Conservation (phyloP, 2,797 vertebrate species). For the Halcyon smyrnensis region DNA sequence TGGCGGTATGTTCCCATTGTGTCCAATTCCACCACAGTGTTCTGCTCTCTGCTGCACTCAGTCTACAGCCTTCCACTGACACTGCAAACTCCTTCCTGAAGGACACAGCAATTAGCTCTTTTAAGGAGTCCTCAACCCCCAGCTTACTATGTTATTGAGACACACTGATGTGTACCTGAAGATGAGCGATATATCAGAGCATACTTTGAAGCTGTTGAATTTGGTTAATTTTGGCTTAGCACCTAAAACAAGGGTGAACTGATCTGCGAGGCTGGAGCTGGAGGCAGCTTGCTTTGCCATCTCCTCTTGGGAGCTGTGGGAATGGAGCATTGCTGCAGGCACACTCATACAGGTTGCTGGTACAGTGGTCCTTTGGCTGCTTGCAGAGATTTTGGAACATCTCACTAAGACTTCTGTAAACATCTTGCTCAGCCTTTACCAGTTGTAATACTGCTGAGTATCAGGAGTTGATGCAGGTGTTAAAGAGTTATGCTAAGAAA, state of each 20-base stretch:
- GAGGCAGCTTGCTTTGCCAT: not conserved
- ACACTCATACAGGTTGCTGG: not conserved
- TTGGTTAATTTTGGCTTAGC: not conserved
- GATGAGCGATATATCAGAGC: not conserved
- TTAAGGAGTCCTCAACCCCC: not conserved
- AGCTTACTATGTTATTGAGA: not conserved
- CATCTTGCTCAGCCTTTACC: not conserved
- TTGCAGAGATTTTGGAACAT: not conserved
- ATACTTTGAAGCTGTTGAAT: not conserved
- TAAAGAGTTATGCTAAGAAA: not conserved
- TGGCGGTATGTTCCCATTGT: conserved; percentile 30
- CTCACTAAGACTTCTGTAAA: not conserved
- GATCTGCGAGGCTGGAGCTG: not conserved
- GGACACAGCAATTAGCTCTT: not conserved
- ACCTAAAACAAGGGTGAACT: not conserved
- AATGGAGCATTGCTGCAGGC: not conserved
- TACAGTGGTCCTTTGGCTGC: not conserved
- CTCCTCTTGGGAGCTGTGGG: not conserved
- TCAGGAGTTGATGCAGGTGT: not conserved
- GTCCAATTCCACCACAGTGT: conserved; percentile 3
- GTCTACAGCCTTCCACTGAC: not conserved
- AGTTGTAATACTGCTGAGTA: not conserved
- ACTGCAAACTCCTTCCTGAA: not conserved
- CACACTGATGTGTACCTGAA: not conserved
- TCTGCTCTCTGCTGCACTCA: conserved; percentile 3